Conservation (phyloP, 2,113 vertebrate species). For the Leucopternis melanops region DNA sequence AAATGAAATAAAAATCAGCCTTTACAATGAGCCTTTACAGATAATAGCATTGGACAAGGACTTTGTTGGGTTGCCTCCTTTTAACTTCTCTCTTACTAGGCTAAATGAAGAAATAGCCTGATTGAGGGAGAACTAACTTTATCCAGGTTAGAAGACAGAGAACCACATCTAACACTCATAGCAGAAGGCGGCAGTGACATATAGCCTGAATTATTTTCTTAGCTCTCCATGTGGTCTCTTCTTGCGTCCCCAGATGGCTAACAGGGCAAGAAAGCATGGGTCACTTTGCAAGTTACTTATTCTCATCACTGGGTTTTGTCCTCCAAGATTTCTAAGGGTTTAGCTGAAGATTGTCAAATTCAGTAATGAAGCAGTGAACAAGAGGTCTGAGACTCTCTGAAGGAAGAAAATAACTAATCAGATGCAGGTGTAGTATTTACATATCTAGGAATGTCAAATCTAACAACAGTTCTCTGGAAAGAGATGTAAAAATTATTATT, state of each 20-base stretch:
- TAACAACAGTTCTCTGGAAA: not conserved
- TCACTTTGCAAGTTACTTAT: not conserved
- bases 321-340: not conserved
- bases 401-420: not conserved
- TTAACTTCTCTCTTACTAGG: slow-evolving; percentile 44
- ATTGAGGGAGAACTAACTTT: slow-evolving; percentile 40
- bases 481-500: not conserved
- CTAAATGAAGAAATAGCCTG: slow-evolving; percentile 36
- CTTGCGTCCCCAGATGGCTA: not conserved
- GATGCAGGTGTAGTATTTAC: not conserved
- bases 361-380: not conserved
- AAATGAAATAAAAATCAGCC: slow-evolving; percentile 56
- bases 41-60: slow-evolving; percentile 31
- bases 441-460: not conserved
- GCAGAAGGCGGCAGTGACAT: not conserved
- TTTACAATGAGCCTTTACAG: slow-evolving; percentile 44
- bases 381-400: not conserved
- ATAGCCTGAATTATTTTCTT: not conserved
- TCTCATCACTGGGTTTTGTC: not conserved
- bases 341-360: not conserved
- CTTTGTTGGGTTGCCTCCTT: slow-evolving; percentile 55
- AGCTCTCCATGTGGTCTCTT: not conserved
- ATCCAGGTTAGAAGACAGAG: not conserved
- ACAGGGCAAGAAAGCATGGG: not conserved
- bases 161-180: not conserved